Base-by-base conservation (phyloP, 2,888 invertebrate genomes). In the Electrophaes corylata region DNA sequence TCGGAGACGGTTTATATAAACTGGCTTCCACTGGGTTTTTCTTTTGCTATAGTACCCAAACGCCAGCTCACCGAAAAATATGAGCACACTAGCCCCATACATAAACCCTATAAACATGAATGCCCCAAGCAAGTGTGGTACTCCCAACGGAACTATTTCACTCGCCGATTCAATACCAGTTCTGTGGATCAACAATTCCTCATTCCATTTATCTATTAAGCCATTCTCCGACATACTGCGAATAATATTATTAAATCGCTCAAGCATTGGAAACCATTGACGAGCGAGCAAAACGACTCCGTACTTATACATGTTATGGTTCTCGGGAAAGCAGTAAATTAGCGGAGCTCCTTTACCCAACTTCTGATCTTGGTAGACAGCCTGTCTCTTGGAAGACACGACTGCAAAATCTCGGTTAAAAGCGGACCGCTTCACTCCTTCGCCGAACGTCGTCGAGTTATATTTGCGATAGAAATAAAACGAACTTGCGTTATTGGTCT, bases 381-480 rank as follows among this genome's bases (percentile, higher is more conserved):
- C 91, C 64, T 92, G 92, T 65, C 86, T 79, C 65, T 86, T 79
- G 39, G 92, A 89, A 6, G 89, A 83, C 43, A 88, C 87, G 45
- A 92, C 83, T 20, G 89, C 91, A 47, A 91, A 91, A 80, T 91
- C 83, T 74, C 85, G 80, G 20, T 76, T 73, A 60, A 83, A 69
- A 60, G 89, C 91, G 31, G 81, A 81, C 51, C 84, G 81, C 50
- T 72, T 80, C 56, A 92, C 81, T 64, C 91, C 92, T 70, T 86
- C 86, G 48, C 78, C 66, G 76, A 87, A 91, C 61, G 84, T 80
- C 64, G 84, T 86, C 65, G 83, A 79, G 77, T 81, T 84, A 76
- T 90, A 92, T 80, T 89, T 84, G 75, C 82, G 81, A 79, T 88
- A 88, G 78, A 92, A 86, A 86, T 92, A 91, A 84, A 83, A 88